Evolutionary conservation across 2,888 invertebrate species (phyloP).

Genomic region (Listrodromus nycthemerus): DNA sequence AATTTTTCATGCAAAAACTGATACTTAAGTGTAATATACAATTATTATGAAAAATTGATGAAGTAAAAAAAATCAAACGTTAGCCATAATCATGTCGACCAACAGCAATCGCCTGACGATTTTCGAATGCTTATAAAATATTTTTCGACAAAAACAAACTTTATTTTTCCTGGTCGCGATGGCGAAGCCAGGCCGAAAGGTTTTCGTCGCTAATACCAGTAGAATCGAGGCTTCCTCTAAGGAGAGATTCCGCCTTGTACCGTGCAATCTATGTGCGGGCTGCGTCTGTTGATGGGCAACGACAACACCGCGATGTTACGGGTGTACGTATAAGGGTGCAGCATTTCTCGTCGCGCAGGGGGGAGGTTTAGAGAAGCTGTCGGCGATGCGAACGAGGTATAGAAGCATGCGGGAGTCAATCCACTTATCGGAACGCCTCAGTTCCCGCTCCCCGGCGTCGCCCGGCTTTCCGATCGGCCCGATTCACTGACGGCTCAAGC

Average conservation of each 20-base stretch:
- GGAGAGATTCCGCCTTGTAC: constrained; percentile 46
- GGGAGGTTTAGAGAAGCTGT: constrained; percentile 63
- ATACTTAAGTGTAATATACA: too few relatives aligned
- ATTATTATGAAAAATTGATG: too few relatives aligned
- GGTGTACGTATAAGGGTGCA: constrained; percentile 37
- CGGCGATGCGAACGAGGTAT: constrained; percentile 69
- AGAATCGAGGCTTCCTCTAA: constrained; percentile 76
- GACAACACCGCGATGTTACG: constrained; percentile 15
- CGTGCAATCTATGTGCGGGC: constrained; percentile 2
- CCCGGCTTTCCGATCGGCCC: constrained; percentile 72
- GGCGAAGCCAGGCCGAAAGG: not conserved
- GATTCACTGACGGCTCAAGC: constrained; percentile 39
- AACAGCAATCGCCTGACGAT: not conserved
- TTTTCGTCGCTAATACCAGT: constrained; percentile 62
- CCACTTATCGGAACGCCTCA: constrained; percentile 80
- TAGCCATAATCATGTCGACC: too few relatives aligned
- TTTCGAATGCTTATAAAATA: not conserved
- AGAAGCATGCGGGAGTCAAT: constrained; percentile 78
- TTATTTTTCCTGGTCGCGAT: not conserved
- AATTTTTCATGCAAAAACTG: too few relatives aligned
- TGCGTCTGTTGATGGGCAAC: constrained; percentile 36
- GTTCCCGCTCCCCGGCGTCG: constrained; percentile 67
- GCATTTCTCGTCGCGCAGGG: not conserved
- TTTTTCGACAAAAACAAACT: not conserved
- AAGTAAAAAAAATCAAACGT: too few relatives aligned